Conservation (phyloP, 2,113 vertebrate genomes). For the Mystacornis crossleyi region DNA sequence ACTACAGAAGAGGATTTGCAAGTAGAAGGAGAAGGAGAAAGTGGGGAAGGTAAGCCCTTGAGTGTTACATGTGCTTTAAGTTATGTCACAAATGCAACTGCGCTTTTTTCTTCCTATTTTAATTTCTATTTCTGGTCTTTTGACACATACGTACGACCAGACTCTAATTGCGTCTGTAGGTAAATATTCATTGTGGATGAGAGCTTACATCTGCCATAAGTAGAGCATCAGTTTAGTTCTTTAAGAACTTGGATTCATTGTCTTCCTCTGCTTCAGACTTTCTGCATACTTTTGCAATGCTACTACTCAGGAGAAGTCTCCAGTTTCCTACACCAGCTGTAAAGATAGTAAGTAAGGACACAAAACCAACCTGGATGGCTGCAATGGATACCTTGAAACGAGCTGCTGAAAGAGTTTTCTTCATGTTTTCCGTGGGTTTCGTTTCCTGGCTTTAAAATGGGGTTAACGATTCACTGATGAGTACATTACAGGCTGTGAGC, state of each 20-base stretch:
- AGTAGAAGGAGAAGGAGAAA: neutral
- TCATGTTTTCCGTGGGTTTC: neutral
- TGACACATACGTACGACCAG: neutral
- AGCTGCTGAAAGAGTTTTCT: neutral
- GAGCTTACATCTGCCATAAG: neutral
- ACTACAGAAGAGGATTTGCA: neutral
- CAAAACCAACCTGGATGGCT: neutral
- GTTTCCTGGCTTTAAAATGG: neutral
- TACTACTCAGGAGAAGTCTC: neutral
- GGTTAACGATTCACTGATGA: neutral
- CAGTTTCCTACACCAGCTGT: neutral
- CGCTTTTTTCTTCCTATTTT: neutral
- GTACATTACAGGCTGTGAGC: neutral
- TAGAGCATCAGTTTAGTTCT: neutral
- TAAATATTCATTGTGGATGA: neutral
- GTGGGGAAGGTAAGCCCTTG: neutral
- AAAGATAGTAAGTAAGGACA: neutral
- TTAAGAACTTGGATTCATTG: neutral
- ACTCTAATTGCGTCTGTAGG: accelerated
- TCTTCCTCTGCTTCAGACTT: neutral
- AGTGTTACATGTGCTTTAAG: neutral
- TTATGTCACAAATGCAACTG: neutral
- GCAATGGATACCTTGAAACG: neutral
- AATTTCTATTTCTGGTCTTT: neutral
- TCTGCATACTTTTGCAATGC: neutral